A percentile compares a stretch with the other conserved stretches of the same genome.
Evolutionary conservation across 2,888 invertebrate species (phyloP).

Genomic region (Leptura quadrifasciata): DNA sequence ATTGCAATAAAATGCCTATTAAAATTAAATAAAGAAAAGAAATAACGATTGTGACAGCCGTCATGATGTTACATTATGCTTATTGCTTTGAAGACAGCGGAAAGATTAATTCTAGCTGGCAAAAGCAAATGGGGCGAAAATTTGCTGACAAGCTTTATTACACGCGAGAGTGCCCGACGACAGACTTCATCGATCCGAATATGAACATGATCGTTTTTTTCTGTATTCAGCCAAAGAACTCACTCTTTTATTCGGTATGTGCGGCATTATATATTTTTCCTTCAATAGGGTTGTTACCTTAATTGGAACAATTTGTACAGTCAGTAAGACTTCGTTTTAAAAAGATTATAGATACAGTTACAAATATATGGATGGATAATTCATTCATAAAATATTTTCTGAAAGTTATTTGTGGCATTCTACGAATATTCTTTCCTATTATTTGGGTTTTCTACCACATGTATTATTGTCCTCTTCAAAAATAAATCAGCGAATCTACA

Average conservation of each 20-base stretch:
- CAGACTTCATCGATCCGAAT: constrained; percentile 36
- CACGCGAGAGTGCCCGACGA: constrained; percentile 43
- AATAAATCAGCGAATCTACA: too few relatives aligned
- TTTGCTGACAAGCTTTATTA: constrained; percentile 53
- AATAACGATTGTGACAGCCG: constrained; percentile 19
- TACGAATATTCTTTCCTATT: too few relatives aligned
- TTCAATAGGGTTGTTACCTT: too few relatives aligned
- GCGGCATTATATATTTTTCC: too few relatives aligned
- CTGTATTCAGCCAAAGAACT: not conserved
- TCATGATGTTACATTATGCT: constrained; percentile 25
- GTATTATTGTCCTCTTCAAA: too few relatives aligned
- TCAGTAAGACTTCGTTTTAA: too few relatives aligned
- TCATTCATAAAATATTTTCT: too few relatives aligned
- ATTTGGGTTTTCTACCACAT: too few relatives aligned
- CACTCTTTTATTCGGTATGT: not conserved
- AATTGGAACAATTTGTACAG: too few relatives aligned
- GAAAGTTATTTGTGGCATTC: too few relatives aligned
- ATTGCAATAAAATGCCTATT: not conserved
- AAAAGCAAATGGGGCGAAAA: constrained; percentile 53
- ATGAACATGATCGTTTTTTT: constrained; percentile 28
- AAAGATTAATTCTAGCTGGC: constrained; percentile 47
- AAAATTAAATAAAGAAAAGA: constrained; percentile 9
- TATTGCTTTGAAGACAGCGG: constrained; percentile 43
- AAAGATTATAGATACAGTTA: too few relatives aligned
- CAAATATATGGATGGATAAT: too few relatives aligned